Conservation (phyloP, 2,797 vertebrate genomes). For the Cetoscarus ocellatus region DNA sequence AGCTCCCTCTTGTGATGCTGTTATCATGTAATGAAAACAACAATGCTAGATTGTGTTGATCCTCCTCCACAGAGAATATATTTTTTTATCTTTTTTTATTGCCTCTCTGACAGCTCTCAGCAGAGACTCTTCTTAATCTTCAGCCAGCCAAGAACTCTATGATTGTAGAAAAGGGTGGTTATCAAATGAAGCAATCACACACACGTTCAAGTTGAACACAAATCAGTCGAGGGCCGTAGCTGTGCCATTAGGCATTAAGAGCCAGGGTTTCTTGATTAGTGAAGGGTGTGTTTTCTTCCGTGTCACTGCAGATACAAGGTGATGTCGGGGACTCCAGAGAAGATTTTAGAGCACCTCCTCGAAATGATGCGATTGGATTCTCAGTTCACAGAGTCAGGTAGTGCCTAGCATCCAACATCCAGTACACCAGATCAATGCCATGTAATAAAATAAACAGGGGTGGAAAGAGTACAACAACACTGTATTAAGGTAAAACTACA, state of each 20-base stretch:
- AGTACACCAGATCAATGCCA: slow-evolving; percentile 19
- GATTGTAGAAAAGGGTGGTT: slow-evolving; percentile 74
- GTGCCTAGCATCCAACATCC: slow-evolving; percentile 21
- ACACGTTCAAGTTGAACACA: slow-evolving; percentile 50
- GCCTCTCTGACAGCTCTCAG: slow-evolving; percentile 51
- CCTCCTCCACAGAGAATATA: slow-evolving; percentile 52
- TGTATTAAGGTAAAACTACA: too few species aligned
- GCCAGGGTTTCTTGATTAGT: slow-evolving; percentile 71
- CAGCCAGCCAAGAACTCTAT: slow-evolving; percentile 53
- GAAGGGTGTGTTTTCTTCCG: slow-evolving; percentile 60
- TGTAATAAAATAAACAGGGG: slow-evolving; percentile 10
- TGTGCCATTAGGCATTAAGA: slow-evolving; percentile 60
- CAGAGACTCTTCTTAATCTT: slow-evolving; percentile 60
- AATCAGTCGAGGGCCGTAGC: slow-evolving; percentile 60
- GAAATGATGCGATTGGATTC: slow-evolving; percentile 96
- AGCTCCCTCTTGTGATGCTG: slow-evolving; percentile 45
- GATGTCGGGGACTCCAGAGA: slow-evolving; percentile 98
- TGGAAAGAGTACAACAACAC: too few species aligned
- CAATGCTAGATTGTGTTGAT: slow-evolving; percentile 54
- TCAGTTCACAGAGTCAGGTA: slow-evolving; percentile 91
- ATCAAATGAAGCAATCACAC: slow-evolving; percentile 77
- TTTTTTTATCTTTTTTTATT: slow-evolving; percentile 9
- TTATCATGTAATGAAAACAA: slow-evolving; percentile 68
- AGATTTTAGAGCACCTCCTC: slow-evolving; percentile 98
- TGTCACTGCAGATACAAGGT: slow-evolving; percentile 92